These are phyloP conservation scores for Drosophila mercatorum DNA, from an alignment of 2,888 invertebrate species.

Conservation along the genomic window DNA sequence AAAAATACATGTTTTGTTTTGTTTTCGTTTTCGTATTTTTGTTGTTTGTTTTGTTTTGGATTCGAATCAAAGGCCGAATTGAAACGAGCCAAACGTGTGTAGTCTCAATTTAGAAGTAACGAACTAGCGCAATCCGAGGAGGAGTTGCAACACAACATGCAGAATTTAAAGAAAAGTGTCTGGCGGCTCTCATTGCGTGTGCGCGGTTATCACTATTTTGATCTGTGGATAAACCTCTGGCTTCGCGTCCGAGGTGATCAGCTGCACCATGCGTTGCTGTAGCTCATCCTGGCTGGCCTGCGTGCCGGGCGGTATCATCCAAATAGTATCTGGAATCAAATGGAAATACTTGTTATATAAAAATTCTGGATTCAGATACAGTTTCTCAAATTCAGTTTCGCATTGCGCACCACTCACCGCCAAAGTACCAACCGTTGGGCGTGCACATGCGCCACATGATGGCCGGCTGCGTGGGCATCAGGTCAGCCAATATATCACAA, in stretches of 20 bases:
- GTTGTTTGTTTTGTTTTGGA: neutral
- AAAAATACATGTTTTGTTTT: slow-evolving; percentile 3
- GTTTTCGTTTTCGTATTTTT: neutral
- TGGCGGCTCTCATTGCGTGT: slow-evolving; percentile 80
- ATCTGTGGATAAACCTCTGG: slow-evolving; percentile 84
- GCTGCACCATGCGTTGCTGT: slow-evolving; percentile 84
- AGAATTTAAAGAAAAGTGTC: slow-evolving; percentile 11
- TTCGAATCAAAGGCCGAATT: slow-evolving; percentile 23
- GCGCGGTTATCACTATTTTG: slow-evolving; percentile 84
- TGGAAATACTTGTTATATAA: neutral
- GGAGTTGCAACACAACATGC: slow-evolving; percentile 11
- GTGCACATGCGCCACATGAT: slow-evolving; percentile 96
- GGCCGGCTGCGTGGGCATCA: slow-evolving; percentile 90
- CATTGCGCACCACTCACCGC: slow-evolving; percentile 87
- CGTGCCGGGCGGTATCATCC: slow-evolving; percentile 83
- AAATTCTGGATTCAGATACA: too few relatives aligned
- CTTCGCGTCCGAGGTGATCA: slow-evolving; percentile 81
- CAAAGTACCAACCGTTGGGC: slow-evolving; percentile 94
- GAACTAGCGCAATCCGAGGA: slow-evolving; percentile 5
- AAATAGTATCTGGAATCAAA: slow-evolving; percentile 84
- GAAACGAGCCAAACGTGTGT: slow-evolving; percentile 5
- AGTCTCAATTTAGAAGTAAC: slow-evolving; percentile 20
- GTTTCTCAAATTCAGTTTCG: too few relatives aligned
- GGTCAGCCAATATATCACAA: slow-evolving; percentile 90
- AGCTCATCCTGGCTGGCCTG: slow-evolving; percentile 82